phyloP scores from a whole-genome alignment of 2,797 vertebrate genomes.

The Enteromius afrohamiltoni region DNA sequence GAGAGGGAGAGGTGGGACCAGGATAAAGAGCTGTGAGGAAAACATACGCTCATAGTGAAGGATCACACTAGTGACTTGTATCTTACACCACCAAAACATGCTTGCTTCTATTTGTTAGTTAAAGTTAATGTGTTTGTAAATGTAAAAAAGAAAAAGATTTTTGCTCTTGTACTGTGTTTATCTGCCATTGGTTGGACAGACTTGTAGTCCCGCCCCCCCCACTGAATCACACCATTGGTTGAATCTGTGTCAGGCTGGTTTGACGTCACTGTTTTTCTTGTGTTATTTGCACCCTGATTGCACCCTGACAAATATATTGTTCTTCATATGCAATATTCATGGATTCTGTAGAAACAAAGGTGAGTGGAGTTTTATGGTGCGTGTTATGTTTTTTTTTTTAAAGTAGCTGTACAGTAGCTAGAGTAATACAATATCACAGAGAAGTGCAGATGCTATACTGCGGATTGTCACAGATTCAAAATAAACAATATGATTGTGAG shows the following conservation, averaged over 20 bases:
- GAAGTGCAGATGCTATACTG: neutral
- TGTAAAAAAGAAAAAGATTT: neutral
- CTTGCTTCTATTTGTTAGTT: neutral
- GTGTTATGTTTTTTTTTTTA: neutral
- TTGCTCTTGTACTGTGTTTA: neutral
- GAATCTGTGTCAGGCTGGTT: neutral
- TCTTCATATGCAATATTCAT: neutral
- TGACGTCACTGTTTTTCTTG: no score
- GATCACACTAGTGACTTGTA: neutral
- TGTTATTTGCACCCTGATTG: neutral
- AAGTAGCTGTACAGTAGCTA: neutral
- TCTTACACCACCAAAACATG: neutral
- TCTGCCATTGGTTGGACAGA: neutral
- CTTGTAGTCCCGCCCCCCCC: no score
- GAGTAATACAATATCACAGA: neutral
- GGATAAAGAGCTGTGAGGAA: constrained; percentile 16
- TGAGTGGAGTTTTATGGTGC: neutral
- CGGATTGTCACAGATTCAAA: neutral
- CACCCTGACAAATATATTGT: neutral
- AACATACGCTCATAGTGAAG: neutral
- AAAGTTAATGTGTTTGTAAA: neutral
- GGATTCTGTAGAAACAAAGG: neutral
- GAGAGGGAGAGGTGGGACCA: neutral
- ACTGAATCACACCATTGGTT: neutral
- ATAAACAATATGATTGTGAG: neutral